Evolutionary conservation across 2,888 invertebrate genomes (phyloP).

Genomic region (Neocrepidodera transversa): DNA sequence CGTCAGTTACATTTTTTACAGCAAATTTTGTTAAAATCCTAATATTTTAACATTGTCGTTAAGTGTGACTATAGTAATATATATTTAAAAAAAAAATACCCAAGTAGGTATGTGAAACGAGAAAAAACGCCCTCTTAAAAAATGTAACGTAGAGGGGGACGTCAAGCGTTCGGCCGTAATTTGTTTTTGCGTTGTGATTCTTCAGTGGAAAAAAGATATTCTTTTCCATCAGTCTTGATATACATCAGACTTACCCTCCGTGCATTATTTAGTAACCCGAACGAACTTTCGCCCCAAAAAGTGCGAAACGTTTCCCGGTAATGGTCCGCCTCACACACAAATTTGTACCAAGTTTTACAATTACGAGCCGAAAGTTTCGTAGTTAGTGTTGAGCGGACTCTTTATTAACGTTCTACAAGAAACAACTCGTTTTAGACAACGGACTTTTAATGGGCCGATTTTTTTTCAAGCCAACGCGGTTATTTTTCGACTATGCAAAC

Average conservation of each 20-base stretch:
- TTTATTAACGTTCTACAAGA: slow-evolving; percentile 49
- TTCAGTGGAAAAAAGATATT: slow-evolving; percentile 51
- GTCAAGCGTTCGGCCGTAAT: slow-evolving; percentile 37
- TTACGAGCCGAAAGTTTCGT: slow-evolving; percentile 56
- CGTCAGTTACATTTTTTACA: no score
- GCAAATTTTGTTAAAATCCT: no score
- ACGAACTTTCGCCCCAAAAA: slow-evolving; percentile 54
- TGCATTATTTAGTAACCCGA: slow-evolving; percentile 57
- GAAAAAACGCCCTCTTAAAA: slow-evolving; percentile 45
- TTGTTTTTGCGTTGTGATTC: slow-evolving; percentile 50
- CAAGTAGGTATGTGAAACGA: no score
- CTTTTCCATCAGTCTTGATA: slow-evolving; percentile 54
- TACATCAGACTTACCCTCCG: slow-evolving; percentile 54
- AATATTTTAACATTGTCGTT: no score
- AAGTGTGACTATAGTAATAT: no score
- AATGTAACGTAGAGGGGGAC: slow-evolving; percentile 34
- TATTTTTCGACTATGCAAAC: slow-evolving; percentile 38
- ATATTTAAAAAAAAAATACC: no score
- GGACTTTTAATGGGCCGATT: slow-evolving; percentile 44
- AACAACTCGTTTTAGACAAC: slow-evolving; percentile 46
- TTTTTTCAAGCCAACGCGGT: slow-evolving; percentile 14
- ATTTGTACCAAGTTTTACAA: slow-evolving; percentile 58
- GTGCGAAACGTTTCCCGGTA: slow-evolving; percentile 56
- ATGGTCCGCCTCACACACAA: slow-evolving; percentile 55
- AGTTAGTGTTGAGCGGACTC: slow-evolving; percentile 55